phyloP scores from a whole-genome alignment of 2,888 invertebrate species.

The Blera fallax region DNA sequence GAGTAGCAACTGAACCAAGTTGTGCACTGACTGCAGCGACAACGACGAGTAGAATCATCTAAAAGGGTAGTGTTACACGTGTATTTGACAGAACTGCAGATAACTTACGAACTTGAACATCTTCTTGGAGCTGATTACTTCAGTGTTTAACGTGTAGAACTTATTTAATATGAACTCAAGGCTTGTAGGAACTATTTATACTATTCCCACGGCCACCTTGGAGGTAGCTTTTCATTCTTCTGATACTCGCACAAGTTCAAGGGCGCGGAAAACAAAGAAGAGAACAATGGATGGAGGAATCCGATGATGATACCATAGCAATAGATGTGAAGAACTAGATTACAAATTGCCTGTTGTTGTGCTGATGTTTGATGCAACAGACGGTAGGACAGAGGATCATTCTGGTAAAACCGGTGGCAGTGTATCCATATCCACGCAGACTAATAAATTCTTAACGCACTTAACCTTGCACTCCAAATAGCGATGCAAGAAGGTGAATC shows the following conservation, averaged over 20 bases:
- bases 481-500: constrained; percentile 1
- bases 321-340: constrained; percentile 45
- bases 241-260: constrained; percentile 46
- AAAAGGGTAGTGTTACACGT: neutral
- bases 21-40: constrained; percentile 83
- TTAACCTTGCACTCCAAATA: constrained; percentile 52
- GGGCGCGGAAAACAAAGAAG: constrained; percentile 28
- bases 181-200: constrained; percentile 49
- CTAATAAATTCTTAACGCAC: constrained; percentile 14
- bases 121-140: constrained; percentile 15
- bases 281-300: neutral
- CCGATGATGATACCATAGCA: neutral
- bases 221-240: neutral
- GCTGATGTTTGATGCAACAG: neutral
- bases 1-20: constrained; percentile 73
- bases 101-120: constrained; percentile 68
- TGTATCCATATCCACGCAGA: neutral
- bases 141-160: neutral
- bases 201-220: neutral
- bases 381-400: neutral
- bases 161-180: constrained; percentile 24
- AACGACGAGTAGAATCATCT: constrained; percentile 84
- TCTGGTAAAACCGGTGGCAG: constrained; percentile 7
- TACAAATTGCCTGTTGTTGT: neutral
- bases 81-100: neutral